phyloP scores from a whole-genome alignment of 2,797 vertebrate species.

The Myripristis murdjan region DNA sequence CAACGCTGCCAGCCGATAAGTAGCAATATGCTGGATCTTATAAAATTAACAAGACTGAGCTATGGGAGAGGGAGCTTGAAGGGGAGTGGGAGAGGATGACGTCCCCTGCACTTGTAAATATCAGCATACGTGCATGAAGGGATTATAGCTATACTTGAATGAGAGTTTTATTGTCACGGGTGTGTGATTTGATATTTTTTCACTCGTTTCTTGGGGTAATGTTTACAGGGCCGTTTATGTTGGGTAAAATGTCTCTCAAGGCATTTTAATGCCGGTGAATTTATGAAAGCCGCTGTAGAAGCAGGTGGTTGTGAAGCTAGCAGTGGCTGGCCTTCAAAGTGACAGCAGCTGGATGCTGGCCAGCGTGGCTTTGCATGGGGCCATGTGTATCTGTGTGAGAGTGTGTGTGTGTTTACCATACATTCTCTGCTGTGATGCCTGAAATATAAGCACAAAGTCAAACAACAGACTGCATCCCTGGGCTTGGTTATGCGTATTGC shows the following conservation, averaged over 20 bases:
- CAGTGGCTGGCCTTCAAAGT: slow-evolving; percentile 55
- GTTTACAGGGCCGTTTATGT: slow-evolving; percentile 80
- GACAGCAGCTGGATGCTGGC: slow-evolving; percentile 54
- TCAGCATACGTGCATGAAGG: slow-evolving; percentile 59
- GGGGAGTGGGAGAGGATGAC: slow-evolving; percentile 47
- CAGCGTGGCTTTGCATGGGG: slow-evolving; percentile 45
- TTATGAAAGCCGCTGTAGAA: slow-evolving; percentile 71
- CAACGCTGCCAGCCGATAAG: slow-evolving; percentile 80
- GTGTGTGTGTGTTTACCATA: slow-evolving; percentile 32
- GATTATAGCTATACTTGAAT: slow-evolving; percentile 40
- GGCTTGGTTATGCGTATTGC: slow-evolving; percentile 20
- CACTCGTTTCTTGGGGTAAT: slow-evolving; percentile 41
- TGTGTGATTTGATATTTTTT: slow-evolving; percentile 59
- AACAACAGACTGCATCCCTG: slow-evolving; percentile 14
- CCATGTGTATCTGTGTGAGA: slow-evolving; percentile 22
- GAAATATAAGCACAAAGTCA: slow-evolving; percentile 50
- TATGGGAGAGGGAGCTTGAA: slow-evolving; percentile 47
- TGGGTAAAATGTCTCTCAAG: slow-evolving; percentile 71
- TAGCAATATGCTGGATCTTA: slow-evolving; percentile 84
- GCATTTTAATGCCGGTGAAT: slow-evolving; percentile 77
- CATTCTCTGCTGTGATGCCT: slow-evolving; percentile 23
- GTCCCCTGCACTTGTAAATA: slow-evolving; percentile 75
- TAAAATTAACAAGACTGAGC: slow-evolving; percentile 85
- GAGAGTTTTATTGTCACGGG: slow-evolving; percentile 61
- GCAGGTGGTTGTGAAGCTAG: slow-evolving; percentile 52